These are phyloP conservation scores for Cepaea nemoralis DNA, from an alignment of 1,140 invertebrate genomes.

Conservation along the genomic window DNA sequence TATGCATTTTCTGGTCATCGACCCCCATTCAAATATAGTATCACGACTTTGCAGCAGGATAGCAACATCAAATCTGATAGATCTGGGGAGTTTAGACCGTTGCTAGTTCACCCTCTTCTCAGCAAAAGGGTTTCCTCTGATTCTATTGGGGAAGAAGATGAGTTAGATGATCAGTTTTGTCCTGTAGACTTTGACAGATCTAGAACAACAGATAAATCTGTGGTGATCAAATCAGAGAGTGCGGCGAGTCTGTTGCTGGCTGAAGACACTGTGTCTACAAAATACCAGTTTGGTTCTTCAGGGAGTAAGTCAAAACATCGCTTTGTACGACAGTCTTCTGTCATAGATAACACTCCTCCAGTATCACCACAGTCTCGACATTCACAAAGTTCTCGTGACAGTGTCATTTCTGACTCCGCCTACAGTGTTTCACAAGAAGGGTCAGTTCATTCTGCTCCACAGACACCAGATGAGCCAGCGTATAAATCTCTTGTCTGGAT, in stretches of 20 bases:
- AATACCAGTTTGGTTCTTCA: conserved; percentile 1
- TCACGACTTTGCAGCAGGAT: not conserved
- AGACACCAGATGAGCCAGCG: conserved; percentile 43
- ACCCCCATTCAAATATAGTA: not conserved
- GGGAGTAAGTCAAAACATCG: not conserved
- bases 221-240: conserved; percentile 58
- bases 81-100: not conserved
- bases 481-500: not conserved
- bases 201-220: conserved; percentile 30
- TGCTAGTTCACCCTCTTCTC: not conserved
- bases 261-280: conserved; percentile 42
- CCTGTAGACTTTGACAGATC: conserved; percentile 6
- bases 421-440: conserved; percentile 46
- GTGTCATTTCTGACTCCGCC: conserved; percentile 49
- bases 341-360: conserved; percentile 57
- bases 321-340: conserved; percentile 37
- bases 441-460: conserved; percentile 43
- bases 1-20: not conserved
- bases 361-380: conserved; percentile 60
- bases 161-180: not conserved
- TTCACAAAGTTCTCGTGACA: conserved; percentile 60
- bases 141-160: conserved; percentile 9
- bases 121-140: conserved; percentile 4
- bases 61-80: not conserved
- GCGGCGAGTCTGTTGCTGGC: conserved; percentile 62